Evolutionary conservation across 2,113 vertebrate genomes (phyloP).

Genomic region (Emydocephalus ijimae): DNA sequence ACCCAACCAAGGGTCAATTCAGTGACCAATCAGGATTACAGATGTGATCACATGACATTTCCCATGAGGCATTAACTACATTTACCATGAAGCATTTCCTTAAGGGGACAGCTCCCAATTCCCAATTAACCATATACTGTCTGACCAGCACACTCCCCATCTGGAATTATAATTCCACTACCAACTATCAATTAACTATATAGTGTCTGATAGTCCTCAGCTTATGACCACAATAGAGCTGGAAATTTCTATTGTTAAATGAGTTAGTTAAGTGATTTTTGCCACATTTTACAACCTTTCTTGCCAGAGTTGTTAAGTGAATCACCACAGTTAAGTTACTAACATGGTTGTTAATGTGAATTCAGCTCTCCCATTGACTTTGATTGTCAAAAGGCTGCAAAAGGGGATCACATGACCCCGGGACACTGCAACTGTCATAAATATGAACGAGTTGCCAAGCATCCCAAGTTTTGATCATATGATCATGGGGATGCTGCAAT

Average conservation of each 20-base stretch:
- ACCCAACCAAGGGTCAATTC: too few relatives aligned
- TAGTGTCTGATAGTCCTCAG: not conserved
- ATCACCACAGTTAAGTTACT: not conserved
- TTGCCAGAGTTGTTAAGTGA: not conserved
- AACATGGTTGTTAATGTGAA: not conserved
- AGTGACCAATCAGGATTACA: too few relatives aligned
- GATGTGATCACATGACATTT: too few relatives aligned
- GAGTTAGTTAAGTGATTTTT: not conserved
- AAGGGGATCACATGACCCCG: not conserved
- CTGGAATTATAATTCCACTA: too few relatives aligned
- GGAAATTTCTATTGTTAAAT: not conserved
- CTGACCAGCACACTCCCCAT: too few relatives aligned
- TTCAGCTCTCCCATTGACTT: not conserved
- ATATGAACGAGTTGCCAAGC: not conserved
- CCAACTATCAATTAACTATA: too few relatives aligned
- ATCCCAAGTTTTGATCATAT: not conserved
- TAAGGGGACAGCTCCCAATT: too few relatives aligned
- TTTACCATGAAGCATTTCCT: too few relatives aligned
- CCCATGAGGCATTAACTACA: too few relatives aligned
- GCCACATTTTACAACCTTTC: not conserved
- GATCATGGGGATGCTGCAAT: not conserved
- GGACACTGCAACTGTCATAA: not conserved
- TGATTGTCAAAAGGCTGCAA: not conserved
- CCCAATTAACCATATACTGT: too few relatives aligned
- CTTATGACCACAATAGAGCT: not conserved